These are phyloP conservation scores for Ametastegia equiseti DNA, from an alignment of 2,888 invertebrate genomes.

Conservation along the genomic window DNA sequence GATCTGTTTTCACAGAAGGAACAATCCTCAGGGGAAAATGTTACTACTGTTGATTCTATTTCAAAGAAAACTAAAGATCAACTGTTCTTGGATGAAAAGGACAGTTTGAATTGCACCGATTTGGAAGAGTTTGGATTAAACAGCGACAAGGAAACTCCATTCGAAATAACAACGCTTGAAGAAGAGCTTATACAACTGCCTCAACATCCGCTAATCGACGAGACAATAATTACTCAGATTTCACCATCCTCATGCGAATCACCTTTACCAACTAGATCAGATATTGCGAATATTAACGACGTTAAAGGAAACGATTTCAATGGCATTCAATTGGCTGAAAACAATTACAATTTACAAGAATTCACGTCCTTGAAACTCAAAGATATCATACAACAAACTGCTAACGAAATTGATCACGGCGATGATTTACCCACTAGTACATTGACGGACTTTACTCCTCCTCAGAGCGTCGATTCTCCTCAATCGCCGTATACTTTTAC, in stretches of 20 bases:
- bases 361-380: conserved; percentile 20
- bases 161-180: conserved; percentile 48
- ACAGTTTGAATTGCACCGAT: conserved; percentile 45
- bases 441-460: conserved; percentile 42
- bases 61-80: conserved; percentile 45
- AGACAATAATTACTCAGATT: conserved; percentile 49
- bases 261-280: conserved; percentile 49
- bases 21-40: neutral
- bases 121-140: conserved; percentile 53
- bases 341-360: conserved; percentile 51
- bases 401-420: conserved; percentile 32
- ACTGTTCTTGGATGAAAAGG: conserved; percentile 49
- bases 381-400: conserved; percentile 5
- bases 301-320: conserved; percentile 41
- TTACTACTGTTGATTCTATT: neutral
- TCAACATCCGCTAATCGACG: conserved; percentile 34
- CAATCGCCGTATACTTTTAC: conserved; percentile 34
- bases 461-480: conserved; percentile 47
- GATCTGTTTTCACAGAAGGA: conserved; percentile 11
- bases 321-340: conserved; percentile 48
- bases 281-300: conserved; percentile 46
- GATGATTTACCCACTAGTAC: conserved; percentile 21
- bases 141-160: conserved; percentile 20
- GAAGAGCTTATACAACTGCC: conserved; percentile 47
- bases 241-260: conserved; percentile 43